A percentile compares a stretch with the other conserved stretches of the same genome.
These are phyloP conservation scores for Laupala kohalensis DNA, from an alignment of 1,140 invertebrate species.

Conservation along the genomic window DNA sequence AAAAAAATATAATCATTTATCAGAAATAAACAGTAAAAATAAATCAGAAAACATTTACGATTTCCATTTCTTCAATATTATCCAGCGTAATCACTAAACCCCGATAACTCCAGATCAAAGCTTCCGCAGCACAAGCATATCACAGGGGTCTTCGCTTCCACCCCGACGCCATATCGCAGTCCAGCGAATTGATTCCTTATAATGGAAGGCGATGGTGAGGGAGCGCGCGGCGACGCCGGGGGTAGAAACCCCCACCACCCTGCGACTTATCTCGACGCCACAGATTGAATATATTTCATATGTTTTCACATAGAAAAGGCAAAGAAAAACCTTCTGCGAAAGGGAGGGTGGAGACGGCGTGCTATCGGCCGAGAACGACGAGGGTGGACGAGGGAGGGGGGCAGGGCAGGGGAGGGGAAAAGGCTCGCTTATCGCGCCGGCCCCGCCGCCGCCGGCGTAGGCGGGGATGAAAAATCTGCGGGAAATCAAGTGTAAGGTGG, in stretches of 20 bases:
- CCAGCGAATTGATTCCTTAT: too few species aligned
- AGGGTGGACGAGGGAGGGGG: slow-evolving; percentile 19
- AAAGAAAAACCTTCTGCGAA: slow-evolving; percentile 11
- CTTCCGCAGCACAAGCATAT: too few species aligned
- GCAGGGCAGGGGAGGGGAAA: slow-evolving; percentile 26
- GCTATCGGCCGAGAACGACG: slow-evolving; percentile 9
- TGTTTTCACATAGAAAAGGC: slow-evolving; percentile 30
- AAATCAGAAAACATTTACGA: too few species aligned
- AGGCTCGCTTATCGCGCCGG: slow-evolving; percentile 3
- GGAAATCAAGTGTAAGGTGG: slow-evolving; percentile 13
- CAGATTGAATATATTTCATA: slow-evolving; percentile 40
- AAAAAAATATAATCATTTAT: too few species aligned
- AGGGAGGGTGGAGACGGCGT: slow-evolving; percentile 8
- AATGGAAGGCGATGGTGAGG: neutral
- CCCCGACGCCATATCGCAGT: too few species aligned
- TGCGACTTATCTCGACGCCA: slow-evolving; percentile 26
- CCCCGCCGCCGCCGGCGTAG: neutral
- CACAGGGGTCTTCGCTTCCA: too few species aligned
- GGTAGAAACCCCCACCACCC: neutral
- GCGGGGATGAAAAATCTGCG: slow-evolving; percentile 11
- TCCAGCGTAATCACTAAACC: too few species aligned
- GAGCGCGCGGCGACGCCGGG: neutral
- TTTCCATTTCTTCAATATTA: too few species aligned
- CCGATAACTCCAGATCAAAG: too few species aligned
- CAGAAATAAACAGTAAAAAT: too few species aligned